Conservation (phyloP, 2,888 invertebrate species). For the Thyatira batis region DNA sequence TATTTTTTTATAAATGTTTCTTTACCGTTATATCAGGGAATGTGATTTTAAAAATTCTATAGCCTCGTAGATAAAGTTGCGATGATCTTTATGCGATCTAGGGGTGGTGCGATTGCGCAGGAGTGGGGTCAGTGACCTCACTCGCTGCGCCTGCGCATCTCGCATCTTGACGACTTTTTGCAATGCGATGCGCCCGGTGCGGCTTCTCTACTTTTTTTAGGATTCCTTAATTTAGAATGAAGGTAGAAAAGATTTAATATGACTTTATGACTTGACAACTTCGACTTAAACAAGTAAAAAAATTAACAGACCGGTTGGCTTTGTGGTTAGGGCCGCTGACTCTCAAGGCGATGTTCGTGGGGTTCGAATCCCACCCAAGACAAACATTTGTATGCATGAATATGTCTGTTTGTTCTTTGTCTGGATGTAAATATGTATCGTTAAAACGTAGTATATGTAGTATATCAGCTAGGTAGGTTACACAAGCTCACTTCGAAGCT, state of each 20-base stretch:
- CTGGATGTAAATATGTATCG: too few relatives aligned
- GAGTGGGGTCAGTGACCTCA: slow-evolving; percentile 25
- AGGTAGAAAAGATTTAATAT: not conserved
- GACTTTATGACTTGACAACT: too few relatives aligned
- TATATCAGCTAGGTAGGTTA: too few relatives aligned
- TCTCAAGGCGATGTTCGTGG: too few relatives aligned
- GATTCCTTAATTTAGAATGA: not conserved
- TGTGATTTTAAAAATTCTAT: slow-evolving; percentile 2
- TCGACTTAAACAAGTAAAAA: too few relatives aligned
- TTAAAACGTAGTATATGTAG: too few relatives aligned
- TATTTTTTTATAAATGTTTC: not conserved
- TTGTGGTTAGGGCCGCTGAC: too few relatives aligned
- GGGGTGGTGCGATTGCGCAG: slow-evolving; percentile 31
- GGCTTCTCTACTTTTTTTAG: not conserved
- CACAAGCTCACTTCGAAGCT: too few relatives aligned
- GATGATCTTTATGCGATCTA: slow-evolving; percentile 15
- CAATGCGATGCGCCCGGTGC: slow-evolving; percentile 18
- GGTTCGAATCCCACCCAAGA: too few relatives aligned
- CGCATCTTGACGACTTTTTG: slow-evolving; percentile 22
- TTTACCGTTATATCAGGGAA: not conserved
- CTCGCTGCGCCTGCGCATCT: slow-evolving; percentile 22
- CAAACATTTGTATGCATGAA: too few relatives aligned
- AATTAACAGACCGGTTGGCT: too few relatives aligned
- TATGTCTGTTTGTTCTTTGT: too few relatives aligned
- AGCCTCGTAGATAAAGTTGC: slow-evolving; percentile 7